Conservation (phyloP, 2,113 vertebrate species). For the Scomber colias region DNA sequence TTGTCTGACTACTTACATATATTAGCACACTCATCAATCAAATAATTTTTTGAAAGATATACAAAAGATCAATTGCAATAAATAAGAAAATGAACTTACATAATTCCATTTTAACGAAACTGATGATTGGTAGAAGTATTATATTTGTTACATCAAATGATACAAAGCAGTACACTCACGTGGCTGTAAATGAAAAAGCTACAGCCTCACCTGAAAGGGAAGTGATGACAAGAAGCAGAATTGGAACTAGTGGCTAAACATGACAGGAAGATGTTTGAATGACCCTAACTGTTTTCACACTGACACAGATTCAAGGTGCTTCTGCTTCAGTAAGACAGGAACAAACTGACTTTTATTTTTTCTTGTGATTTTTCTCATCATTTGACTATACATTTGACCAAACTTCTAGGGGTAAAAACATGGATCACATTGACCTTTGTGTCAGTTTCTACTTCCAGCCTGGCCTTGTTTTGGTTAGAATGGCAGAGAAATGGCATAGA, state of each 20-base stretch:
- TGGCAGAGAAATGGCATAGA: constrained; percentile 39
- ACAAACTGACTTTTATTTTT: constrained; percentile 2
- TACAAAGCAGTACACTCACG: neutral
- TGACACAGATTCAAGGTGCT: neutral
- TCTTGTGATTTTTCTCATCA: constrained; percentile 1
- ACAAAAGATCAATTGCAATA: neutral
- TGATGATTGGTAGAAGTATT: neutral
- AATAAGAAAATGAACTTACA: constrained; percentile 24
- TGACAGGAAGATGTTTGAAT: neutral
- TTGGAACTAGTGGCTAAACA: constrained; percentile 46
- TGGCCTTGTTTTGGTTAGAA: constrained; percentile 8
- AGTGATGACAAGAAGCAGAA: constrained; percentile 61
- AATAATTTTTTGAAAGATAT: neutral
- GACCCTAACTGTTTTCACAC: neutral
- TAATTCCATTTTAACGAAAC: constrained; percentile 10
- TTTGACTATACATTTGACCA: neutral
- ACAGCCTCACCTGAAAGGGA: constrained; percentile 44
- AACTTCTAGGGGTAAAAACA: neutral
- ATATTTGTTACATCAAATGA: neutral
- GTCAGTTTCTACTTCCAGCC: constrained; percentile 27
- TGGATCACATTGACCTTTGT: neutral
- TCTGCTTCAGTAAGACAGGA: constrained; percentile 5
- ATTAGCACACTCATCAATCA: neutral
- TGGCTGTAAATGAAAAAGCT: constrained; percentile 4
- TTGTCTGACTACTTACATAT: neutral